Evolutionary conservation across 2,113 vertebrate genomes (phyloP).

Genomic region (Amphiprion ocellaris): DNA sequence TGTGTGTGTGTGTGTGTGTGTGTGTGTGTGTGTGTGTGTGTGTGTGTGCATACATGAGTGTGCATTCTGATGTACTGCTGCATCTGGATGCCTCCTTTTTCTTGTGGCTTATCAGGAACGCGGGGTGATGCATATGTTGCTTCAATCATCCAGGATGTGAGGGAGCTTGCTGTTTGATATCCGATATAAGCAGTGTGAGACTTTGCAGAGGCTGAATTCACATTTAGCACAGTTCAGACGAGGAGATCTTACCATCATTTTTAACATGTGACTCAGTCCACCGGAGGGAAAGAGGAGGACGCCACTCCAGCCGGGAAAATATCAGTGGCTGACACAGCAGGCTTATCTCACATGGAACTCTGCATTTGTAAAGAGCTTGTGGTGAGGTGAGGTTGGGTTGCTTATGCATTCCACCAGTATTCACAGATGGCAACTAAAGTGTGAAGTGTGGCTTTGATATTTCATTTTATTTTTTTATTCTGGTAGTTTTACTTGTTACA

Average conservation of each 20-base stretch:
- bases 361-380: background rate
- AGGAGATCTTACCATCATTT: background rate
- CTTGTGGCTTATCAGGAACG: conserved; percentile 35
- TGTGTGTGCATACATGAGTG: conserved; percentile 24
- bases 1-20: conserved; percentile 29
- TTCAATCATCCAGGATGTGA: conserved; percentile 60
- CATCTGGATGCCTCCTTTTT: conserved; percentile 11
- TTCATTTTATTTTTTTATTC: no score
- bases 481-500: no score
- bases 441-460: no score
- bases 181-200: conserved; percentile 7
- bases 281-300: background rate
- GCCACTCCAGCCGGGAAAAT: conserved; percentile 14
- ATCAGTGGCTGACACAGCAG: no score
- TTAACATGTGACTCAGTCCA: background rate
- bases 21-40: conserved; percentile 29
- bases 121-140: conserved; percentile 26
- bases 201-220: conserved; percentile 14
- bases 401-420: no score
- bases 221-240: conserved; percentile 24
- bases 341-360: background rate
- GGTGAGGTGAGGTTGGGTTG: no score
- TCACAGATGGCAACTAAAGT: no score
- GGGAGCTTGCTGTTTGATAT: conserved; percentile 32
- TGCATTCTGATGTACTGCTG: conserved; percentile 32